A percentile compares a stretch with the other conserved stretches of the same genome.
phyloP scores from a whole-genome alignment of 2,113 vertebrate species.

The Myotis brandtii region DNA sequence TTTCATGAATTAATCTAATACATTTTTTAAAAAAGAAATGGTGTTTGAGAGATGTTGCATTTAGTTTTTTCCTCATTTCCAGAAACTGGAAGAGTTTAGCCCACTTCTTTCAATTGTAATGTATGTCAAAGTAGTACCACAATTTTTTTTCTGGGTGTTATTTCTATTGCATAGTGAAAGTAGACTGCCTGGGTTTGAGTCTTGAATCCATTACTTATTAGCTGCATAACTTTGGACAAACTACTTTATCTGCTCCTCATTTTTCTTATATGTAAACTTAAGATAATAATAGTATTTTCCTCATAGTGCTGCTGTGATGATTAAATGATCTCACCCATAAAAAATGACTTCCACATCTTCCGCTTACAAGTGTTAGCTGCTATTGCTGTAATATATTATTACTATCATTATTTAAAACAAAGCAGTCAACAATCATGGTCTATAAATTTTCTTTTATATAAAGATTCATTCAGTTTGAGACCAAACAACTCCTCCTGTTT shows the following conservation, averaged over 20 bases:
- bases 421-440: neutral
- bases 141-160: neutral
- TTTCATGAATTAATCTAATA: neutral
- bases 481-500: neutral
- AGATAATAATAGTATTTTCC: neutral
- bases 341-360: neutral
- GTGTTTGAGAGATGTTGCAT: constrained; percentile 36
- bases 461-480: neutral
- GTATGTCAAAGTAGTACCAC: neutral
- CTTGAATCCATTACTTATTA: neutral
- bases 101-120: neutral
- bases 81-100: neutral
- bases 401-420: constrained; percentile 6
- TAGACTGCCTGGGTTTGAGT: neutral
- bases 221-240: neutral
- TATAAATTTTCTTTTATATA: constrained; percentile 34
- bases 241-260: neutral
- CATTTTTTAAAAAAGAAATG: neutral
- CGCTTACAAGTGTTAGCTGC: neutral
- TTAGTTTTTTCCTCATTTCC: neutral
- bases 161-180: neutral
- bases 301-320: neutral
- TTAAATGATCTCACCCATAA: neutral
- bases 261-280: constrained; percentile 16
- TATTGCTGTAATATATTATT: neutral